Conservation (phyloP, 2,888 invertebrate species). For the Trilocha varians region DNA sequence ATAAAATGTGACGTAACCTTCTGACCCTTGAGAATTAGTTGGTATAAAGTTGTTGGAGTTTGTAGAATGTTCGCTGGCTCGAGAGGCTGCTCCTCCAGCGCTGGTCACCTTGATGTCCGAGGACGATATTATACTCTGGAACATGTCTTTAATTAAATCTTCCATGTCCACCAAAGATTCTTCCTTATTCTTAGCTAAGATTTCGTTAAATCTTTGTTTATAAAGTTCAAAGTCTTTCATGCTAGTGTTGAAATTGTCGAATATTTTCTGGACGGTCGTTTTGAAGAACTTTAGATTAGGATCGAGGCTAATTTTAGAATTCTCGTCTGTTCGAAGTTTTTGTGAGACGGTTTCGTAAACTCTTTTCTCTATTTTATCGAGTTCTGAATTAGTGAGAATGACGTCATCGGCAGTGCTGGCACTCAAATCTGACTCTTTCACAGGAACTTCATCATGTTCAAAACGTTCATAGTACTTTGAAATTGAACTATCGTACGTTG, state of each 20-base stretch:
- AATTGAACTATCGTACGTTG: not conserved
- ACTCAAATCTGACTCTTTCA: constrained; percentile 33
- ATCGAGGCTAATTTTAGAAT: constrained; percentile 35
- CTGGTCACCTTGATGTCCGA: not conserved
- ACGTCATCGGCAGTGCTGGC: constrained; percentile 15
- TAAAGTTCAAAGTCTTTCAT: constrained; percentile 51
- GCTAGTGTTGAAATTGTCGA: constrained; percentile 45
- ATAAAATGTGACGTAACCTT: not conserved
- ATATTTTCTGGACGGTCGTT: constrained; percentile 50
- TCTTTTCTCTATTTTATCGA: constrained; percentile 43
- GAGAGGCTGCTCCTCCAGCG: not conserved
- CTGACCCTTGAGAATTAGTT: not conserved
- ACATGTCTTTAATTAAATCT: constrained; percentile 52
- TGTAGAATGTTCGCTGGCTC: not conserved
- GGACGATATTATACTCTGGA: constrained; percentile 33
- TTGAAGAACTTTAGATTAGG: constrained; percentile 51
- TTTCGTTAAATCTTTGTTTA: constrained; percentile 48
- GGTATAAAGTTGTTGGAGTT: not conserved
- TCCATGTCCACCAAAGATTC: constrained; percentile 49
- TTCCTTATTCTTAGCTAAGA: constrained; percentile 38
- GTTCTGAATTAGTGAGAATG: constrained; percentile 40
- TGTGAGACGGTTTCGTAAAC: constrained; percentile 39
- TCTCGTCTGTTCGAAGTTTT: constrained; percentile 37
- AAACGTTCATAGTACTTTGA: constrained; percentile 44
- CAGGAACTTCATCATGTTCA: constrained; percentile 45